Evolutionary conservation across 2,797 vertebrate genomes (phyloP).

Genomic region (Characodon lateralis): DNA sequence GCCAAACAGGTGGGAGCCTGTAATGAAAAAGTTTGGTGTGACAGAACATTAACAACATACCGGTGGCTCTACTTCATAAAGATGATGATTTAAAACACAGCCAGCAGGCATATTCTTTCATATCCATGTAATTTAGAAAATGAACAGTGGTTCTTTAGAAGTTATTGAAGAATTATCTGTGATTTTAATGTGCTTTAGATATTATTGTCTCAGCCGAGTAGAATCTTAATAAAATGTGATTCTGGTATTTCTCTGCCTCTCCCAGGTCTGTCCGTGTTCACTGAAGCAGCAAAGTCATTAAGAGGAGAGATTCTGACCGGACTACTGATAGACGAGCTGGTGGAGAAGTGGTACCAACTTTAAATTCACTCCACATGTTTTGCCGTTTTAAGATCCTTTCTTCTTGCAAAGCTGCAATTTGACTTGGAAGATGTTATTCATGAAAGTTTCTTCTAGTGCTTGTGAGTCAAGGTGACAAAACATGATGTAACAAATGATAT

Average conservation of each 20-base stretch:
- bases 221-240: background rate
- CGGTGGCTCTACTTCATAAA: background rate
- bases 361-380: background rate
- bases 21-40: background rate
- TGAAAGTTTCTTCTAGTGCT: background rate
- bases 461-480: background rate
- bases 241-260: constrained; percentile 13
- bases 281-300: constrained; percentile 67
- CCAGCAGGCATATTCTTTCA: no score
- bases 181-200: background rate
- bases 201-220: background rate
- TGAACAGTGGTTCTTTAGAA: background rate
- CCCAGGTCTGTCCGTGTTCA: constrained; percentile 63
- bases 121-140: background rate
- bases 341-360: constrained; percentile 73
- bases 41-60: background rate
- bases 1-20: constrained; percentile 75
- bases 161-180: background rate
- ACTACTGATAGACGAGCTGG: constrained; percentile 65
- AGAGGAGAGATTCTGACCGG: constrained; percentile 74
- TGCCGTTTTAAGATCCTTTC: constrained; percentile 9
- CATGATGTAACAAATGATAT: background rate
- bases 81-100: no score
- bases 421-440: no score
- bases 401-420: background rate